Conservation (phyloP, 2,797 vertebrate species). For the Spinibarbus caldwelli region DNA sequence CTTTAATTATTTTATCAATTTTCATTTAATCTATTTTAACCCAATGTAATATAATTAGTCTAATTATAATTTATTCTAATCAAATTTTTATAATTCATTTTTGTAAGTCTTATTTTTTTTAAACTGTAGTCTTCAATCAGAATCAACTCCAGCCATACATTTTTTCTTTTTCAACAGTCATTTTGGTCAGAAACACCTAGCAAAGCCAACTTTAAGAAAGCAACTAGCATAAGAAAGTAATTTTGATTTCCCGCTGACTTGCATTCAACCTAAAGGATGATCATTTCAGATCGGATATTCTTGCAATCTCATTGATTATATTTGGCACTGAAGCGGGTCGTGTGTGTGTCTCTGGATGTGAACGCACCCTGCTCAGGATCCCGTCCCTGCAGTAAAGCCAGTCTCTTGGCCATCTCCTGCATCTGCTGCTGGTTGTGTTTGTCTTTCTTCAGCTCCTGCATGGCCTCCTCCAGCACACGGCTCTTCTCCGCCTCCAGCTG, state of each 20-base stretch:
- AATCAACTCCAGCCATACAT: neutral
- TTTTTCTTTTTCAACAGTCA: neutral
- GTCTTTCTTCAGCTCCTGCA: slow-evolving; percentile 83
- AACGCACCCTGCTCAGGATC: slow-evolving; percentile 87
- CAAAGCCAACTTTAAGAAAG: no score
- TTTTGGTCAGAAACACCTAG: neutral
- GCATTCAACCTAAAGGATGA: no score
- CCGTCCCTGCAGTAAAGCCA: slow-evolving; percentile 86
- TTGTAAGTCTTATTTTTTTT: neutral
- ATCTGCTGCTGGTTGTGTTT: slow-evolving; percentile 84
- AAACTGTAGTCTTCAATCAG: neutral
- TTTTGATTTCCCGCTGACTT: no score
- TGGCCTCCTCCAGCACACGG: slow-evolving; percentile 86
- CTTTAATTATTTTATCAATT: no score
- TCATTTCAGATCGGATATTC: neutral
- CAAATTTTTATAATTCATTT: neutral
- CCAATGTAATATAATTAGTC: neutral
- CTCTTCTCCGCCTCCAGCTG: slow-evolving; percentile 86
- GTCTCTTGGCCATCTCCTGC: slow-evolving; percentile 85
- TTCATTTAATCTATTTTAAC: no score
- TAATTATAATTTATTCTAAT: neutral
- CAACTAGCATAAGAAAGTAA: no score
- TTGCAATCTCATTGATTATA: neutral
- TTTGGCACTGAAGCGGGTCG: no score
- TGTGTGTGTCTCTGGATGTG: neutral